Evolutionary conservation across 2,888 invertebrate species (phyloP), one percentile per base, ranked within the genome.

Genomic region (Pollenia angustigena): DNA sequence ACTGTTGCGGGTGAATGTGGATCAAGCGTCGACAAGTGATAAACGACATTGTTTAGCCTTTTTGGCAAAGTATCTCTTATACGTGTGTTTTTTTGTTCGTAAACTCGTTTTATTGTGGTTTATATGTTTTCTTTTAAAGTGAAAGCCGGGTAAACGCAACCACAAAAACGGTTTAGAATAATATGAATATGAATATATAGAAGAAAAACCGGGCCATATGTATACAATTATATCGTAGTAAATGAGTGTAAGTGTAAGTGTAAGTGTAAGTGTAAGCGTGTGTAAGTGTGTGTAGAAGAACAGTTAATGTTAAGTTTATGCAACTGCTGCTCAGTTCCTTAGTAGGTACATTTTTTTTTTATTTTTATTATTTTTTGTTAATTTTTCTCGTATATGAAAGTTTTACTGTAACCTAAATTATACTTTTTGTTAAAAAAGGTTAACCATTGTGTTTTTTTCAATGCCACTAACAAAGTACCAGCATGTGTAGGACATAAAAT

Each of bases 31-130:
- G 83, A 81, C 76, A 83, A 83, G 83, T 86, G 86, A 86, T 60
- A 83, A 87, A 80, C 66, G 83, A 76, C 66, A 83, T 75, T 83
- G 66, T 74, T 74, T 81, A 74, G 81, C 78, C 81, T 72, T 87
- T 87, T 87, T 83, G 72, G 68, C 71, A 71, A 56, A 81, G 44
- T 52, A 62, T 54, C n/a, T 66, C 42, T 71, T 72, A 14, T 42
- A 32, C 11, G 10, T 7, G 10, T 7, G 50, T 48, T 40, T 69
- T 62, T 71, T 23, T 14, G 14, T 32, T 16, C 44, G 16, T n/a
- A 18, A 44, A 46, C 54, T 50, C 32, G 12, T 68, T 58, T 69
- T 4, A 60, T 79, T 40, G 44, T 54, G 48, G 58, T 75, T 62
- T 42, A 10, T 66, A 23, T 18, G 9, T 56, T 56, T 44, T 42